Evolutionary conservation across 2,113 vertebrate species (phyloP).

Genomic region (Pogona vitticeps): DNA sequence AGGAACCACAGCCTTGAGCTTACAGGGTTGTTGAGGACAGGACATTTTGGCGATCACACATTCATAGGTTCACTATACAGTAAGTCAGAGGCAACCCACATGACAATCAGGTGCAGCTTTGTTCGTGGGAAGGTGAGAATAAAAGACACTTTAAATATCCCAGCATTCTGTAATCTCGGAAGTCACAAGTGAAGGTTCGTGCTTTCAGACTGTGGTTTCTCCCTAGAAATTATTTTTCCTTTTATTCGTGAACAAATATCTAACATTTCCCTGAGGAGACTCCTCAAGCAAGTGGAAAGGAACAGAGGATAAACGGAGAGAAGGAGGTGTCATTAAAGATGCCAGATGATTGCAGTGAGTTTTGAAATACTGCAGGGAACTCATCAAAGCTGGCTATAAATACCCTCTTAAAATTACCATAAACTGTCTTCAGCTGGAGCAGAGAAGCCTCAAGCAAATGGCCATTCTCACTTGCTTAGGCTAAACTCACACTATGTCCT

Average conservation of each 20-base stretch:
- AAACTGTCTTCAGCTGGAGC: slow-evolving; percentile 35
- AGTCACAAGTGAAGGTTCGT: neutral
- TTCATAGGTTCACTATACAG: too few relatives aligned
- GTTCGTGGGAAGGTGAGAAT: too few relatives aligned
- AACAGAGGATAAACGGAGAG: slow-evolving; percentile 7
- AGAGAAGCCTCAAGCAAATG: slow-evolving; percentile 42
- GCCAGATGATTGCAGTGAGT: slow-evolving; percentile 52
- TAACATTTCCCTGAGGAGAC: neutral
- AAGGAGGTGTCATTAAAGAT: slow-evolving; percentile 44
- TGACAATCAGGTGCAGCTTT: too few relatives aligned
- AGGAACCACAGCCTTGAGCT: too few relatives aligned
- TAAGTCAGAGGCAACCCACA: too few relatives aligned
- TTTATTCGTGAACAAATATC: neutral
- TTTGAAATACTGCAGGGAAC: slow-evolving; percentile 62
- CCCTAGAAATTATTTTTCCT: neutral
- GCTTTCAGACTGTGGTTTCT: neutral
- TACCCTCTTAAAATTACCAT: slow-evolving; percentile 51
- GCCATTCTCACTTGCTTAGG: slow-evolving; percentile 27
- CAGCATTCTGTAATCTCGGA: neutral
- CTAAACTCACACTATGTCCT: neutral
- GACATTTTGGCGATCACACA: too few relatives aligned
- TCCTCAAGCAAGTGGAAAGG: neutral
- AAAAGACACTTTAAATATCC: neutral
- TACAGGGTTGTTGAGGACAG: too few relatives aligned
- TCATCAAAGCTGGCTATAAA: slow-evolving; percentile 59